Conservation (phyloP, 1,140 invertebrate species). For the Drosophila gunungcola region DNA sequence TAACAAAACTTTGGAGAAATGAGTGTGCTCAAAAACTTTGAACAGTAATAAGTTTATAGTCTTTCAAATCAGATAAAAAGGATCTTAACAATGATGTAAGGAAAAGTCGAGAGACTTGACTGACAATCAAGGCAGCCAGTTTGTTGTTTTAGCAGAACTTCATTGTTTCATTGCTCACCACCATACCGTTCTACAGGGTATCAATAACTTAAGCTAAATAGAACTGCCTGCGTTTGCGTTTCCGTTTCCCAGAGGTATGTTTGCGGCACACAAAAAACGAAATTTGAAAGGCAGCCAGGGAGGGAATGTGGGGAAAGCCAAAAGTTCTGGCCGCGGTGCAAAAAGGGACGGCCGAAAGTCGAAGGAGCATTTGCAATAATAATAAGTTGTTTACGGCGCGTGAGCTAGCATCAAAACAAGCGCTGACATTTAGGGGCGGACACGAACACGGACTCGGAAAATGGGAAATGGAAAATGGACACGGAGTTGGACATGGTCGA, state of each 20-base stretch:
- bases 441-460: slow-evolving; percentile 52
- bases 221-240: slow-evolving; percentile 77
- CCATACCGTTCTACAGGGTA: slow-evolving; percentile 13
- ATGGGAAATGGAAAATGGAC: slow-evolving; percentile 30
- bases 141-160: no score
- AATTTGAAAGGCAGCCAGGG: slow-evolving; percentile 75
- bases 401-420: slow-evolving; percentile 82
- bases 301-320: slow-evolving; percentile 11
- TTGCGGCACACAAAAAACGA: slow-evolving; percentile 50
- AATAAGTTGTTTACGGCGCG: slow-evolving; percentile 82
- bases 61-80: no score
- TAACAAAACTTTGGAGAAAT: no score
- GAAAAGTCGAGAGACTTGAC: no score
- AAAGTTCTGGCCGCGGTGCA: slow-evolving; percentile 3
- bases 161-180: no score
- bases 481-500: slow-evolving; percentile 47
- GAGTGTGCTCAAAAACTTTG: no score
- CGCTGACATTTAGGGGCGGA: slow-evolving; percentile 81
- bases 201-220: slow-evolving; percentile 57
- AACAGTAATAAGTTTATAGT: no score
- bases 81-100: no score
- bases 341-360: slow-evolving; percentile 31
- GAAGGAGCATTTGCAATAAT: slow-evolving; percentile 71
- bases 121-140: neutral
- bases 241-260: slow-evolving; percentile 60